Evolutionary conservation across 2,797 vertebrate species (phyloP).

Genomic region (Psittacula derbiana): DNA sequence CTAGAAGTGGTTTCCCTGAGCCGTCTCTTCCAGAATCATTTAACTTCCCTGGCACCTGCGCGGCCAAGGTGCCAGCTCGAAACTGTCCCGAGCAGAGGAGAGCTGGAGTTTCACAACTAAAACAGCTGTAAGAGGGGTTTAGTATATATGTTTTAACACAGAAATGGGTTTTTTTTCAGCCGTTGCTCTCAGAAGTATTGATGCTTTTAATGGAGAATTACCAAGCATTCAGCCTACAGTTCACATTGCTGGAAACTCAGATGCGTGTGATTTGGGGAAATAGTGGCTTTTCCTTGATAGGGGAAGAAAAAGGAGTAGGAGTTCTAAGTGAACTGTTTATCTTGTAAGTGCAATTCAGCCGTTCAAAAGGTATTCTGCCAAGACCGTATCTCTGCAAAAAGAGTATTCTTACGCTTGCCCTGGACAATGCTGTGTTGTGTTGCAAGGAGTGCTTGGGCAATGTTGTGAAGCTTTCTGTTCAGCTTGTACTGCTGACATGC

Average conservation of each 20-base stretch:
- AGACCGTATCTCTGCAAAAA: not conserved
- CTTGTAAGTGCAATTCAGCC: not conserved
- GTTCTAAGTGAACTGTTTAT: not conserved
- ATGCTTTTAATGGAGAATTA: not conserved
- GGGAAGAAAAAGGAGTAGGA: not conserved
- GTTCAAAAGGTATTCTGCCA: not conserved
- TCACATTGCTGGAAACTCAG: not conserved
- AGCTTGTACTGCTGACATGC: not conserved
- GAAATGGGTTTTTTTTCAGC: not conserved
- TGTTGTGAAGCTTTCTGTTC: not conserved
- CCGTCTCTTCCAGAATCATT: rapidly evolving
- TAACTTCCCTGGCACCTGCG: rapidly evolving
- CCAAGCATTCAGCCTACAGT: too few species aligned
- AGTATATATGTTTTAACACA: not conserved
- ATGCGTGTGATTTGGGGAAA: not conserved
- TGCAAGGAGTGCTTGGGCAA: not conserved
- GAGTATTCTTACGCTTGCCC: not conserved
- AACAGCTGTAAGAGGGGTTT: not conserved
- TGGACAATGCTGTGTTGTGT: not conserved
- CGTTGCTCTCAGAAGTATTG: not conserved
- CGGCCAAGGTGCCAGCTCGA: rapidly evolving
- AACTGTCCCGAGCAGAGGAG: not conserved
- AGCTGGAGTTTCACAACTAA: not conserved
- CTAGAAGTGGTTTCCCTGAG: rapidly evolving
- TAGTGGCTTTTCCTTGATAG: not conserved